Base-by-base conservation (phyloP, 2,888 invertebrate genomes). In the Habroteleia sp. region DNA sequence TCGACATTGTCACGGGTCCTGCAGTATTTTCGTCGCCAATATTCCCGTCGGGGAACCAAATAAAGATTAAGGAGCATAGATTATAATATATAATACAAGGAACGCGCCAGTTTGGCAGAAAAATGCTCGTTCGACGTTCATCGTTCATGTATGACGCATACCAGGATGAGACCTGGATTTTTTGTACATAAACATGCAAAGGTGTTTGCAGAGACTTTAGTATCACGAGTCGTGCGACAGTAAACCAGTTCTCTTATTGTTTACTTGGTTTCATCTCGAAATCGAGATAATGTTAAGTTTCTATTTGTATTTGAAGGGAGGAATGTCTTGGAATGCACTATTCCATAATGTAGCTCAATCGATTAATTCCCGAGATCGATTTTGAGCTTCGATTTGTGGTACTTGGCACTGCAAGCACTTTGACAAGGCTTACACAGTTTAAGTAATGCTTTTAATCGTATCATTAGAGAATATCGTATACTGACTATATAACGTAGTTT, bases 391-490 rank as follows among this genome's bases (percentile, higher is more conserved):
- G 23, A 29, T 54, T 35, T 54, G 44, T 44, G 42, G 29, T 68
- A 60, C 62, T 62, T 35, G 42, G 41, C 41, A 44, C 60, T 65
- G 56, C 72, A 65, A 65, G 58, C 63, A 72, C 44, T 65, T 56
- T 31, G 35, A 25, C 31, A 50, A 52, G 42, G 50, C 44, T 63
- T 65, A 29, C 58, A 29, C 58, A 65, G 44, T 52, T 73, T 50
- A 20, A 52, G 37, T 63, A 60, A 65, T 17, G 63, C 74, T 74
- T 58, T 60, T 63, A 69, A 74, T 65, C 25, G 63, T 60, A 62
- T 17, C 17, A 17, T 33, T 68, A 56, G 60, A 63, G 52, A 33
- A 25, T 69, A 69, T 17, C 58, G 50, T 37, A 69, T 48, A 56
- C 29, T 54, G 48, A 56, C 7, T 58, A 48, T 8, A 17, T 60